Percentiles rank a stretch among this genome's conserved stretches.
These are phyloP conservation scores for Cyphomyrus discorhynchus DNA, from an alignment of 2,113 vertebrate species.

Conservation along the genomic window DNA sequence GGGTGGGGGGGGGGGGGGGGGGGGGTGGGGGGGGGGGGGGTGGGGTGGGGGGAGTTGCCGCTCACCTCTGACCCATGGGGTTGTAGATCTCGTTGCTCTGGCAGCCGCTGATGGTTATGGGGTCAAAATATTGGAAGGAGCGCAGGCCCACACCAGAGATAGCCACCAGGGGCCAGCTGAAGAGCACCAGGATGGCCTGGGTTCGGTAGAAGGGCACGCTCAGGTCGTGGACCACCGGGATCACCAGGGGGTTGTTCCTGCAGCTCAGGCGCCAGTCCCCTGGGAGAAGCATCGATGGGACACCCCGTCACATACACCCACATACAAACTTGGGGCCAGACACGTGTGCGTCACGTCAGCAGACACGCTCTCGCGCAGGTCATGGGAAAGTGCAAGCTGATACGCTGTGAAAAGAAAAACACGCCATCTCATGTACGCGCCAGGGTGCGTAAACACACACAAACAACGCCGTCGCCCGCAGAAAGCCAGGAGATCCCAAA, in stretches of 20 bases:
- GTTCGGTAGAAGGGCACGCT: constrained; percentile 96
- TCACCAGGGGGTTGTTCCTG: constrained; percentile 92
- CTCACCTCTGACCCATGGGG: constrained; percentile 90
- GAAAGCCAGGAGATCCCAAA: not conserved
- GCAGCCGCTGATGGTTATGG: constrained; percentile 94
- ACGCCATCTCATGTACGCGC: not conserved
- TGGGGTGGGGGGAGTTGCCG: too few relatives aligned
- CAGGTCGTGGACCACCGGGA: constrained; percentile 95
- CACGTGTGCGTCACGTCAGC: not conserved
- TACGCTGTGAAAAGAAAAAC: not conserved
- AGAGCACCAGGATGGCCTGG: constrained; percentile 82
- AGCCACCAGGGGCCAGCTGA: constrained; percentile 81
- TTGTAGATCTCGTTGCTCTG: constrained; percentile 97
- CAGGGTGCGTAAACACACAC: not conserved
- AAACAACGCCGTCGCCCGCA: not conserved
- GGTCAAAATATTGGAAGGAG: constrained; percentile 98
- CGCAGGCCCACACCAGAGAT: constrained; percentile 94
- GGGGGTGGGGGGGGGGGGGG: too few relatives aligned
- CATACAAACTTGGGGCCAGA: not conserved
- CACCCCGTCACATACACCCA: not conserved
- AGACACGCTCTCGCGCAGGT: not conserved
- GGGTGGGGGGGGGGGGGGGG: too few relatives aligned
- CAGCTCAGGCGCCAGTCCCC: constrained; percentile 93
- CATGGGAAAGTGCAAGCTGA: not conserved
- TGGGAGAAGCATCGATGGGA: constrained; percentile 51